These are phyloP conservation scores for Scarus forsteni DNA, from an alignment of 2,797 vertebrate genomes.

Conservation along the genomic window DNA sequence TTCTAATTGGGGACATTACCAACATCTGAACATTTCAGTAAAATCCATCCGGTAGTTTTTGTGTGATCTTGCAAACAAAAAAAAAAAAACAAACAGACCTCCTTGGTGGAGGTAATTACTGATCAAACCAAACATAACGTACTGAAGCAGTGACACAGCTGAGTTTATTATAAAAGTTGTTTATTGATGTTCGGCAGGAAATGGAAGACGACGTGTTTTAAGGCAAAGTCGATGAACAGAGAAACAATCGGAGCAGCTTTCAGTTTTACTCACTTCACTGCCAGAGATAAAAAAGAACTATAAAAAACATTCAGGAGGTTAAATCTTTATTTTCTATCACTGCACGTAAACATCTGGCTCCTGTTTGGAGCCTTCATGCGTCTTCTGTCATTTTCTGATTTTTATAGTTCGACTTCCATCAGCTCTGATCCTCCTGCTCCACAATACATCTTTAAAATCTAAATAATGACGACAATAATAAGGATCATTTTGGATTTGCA, in stretches of 20 bases:
- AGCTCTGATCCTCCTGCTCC: background rate
- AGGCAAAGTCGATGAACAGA: slow-evolving; percentile 4
- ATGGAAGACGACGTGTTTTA: slow-evolving; percentile 3
- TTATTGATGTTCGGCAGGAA: slow-evolving; percentile 27
- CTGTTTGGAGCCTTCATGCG: slow-evolving; percentile 2
- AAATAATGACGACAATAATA: background rate
- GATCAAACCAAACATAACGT: no score
- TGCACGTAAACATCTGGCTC: slow-evolving; percentile 10
- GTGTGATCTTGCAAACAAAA: no score
- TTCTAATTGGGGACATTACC: no score
- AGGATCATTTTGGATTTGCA: slow-evolving; percentile 3
- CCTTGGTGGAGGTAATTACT: no score
- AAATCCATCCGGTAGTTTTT: no score
- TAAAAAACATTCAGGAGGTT: background rate
- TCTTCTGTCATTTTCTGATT: background rate
- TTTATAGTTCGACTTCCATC: background rate
- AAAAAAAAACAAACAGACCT: no score
- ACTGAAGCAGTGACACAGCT: no score
- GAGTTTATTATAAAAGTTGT: slow-evolving; percentile 10
- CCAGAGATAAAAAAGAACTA: no score
- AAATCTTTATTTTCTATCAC: background rate
- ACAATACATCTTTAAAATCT: background rate
- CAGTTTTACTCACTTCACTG: no score
- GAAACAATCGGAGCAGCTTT: background rate
- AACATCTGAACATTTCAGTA: no score